phyloP scores from a whole-genome alignment of 1,140 invertebrate species.

The Euwallacea fornicatus region DNA sequence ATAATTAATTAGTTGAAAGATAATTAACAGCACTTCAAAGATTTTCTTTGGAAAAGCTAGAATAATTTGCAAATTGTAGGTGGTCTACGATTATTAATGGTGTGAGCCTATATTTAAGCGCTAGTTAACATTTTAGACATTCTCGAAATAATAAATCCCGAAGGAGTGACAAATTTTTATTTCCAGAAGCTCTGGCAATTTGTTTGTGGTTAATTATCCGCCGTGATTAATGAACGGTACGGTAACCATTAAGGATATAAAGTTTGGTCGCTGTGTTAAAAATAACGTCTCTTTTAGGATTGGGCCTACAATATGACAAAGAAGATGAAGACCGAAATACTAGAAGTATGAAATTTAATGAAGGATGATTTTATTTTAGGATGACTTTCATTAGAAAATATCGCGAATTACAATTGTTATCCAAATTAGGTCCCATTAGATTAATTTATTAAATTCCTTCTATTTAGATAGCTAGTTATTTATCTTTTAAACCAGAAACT shows the following conservation, averaged over 20 bases:
- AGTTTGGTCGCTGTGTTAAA: neutral
- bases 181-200: constrained; percentile 10
- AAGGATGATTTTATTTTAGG: no score
- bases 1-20: no score
- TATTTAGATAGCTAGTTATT: no score
- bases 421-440: no score
- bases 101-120: constrained; percentile 4
- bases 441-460: no score
- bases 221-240: constrained; percentile 15
- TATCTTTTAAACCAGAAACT: no score
- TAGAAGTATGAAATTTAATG: neutral
- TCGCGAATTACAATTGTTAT: no score
- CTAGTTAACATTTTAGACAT: constrained; percentile 19
- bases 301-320: no score
- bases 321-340: neutral
- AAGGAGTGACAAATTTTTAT: constrained; percentile 20
- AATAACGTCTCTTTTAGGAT: no score
- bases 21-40: no score
- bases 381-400: no score
- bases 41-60: no score
- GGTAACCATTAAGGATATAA: constrained; percentile 9
- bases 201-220: constrained; percentile 16
- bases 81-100: constrained; percentile 21
- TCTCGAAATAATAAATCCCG: constrained; percentile 14
- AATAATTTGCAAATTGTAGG: neutral